Percentiles rank a stretch among this genome's conserved stretches.
Evolutionary conservation across 2,113 vertebrate genomes (phyloP).

Genomic region (Lipophrys pholis): DNA sequence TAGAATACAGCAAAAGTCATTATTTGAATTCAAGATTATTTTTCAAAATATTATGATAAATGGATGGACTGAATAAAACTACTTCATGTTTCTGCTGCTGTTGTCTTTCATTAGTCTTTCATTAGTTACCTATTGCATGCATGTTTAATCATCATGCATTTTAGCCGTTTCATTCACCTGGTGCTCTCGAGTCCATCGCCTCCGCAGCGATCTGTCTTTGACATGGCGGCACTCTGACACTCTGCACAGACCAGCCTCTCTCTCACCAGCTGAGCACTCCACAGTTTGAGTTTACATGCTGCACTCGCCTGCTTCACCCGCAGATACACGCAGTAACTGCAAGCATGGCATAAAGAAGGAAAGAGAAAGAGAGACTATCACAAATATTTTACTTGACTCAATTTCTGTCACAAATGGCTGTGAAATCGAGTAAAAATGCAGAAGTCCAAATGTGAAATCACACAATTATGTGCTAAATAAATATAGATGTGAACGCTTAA

Average conservation of each 20-base stretch:
- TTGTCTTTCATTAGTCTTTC: no score
- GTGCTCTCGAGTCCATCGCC: slow-evolving; percentile 82
- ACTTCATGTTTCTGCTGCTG: no score
- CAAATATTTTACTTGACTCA: neutral
- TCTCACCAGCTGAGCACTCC: slow-evolving; percentile 82
- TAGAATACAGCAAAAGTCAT: neutral
- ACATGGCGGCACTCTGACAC: slow-evolving; percentile 80
- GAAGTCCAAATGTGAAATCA: neutral
- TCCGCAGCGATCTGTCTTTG: slow-evolving; percentile 73
- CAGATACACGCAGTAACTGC: slow-evolving; percentile 87
- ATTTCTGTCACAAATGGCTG: neutral
- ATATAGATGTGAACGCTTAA: neutral
- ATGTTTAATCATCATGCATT: no score
- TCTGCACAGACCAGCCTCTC: slow-evolving; percentile 83
- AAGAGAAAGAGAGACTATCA: neutral
- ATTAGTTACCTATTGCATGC: no score
- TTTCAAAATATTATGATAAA: no score
- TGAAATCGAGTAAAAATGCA: neutral
- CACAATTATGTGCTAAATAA: neutral
- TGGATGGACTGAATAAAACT: no score
- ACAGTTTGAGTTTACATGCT: slow-evolving; percentile 78
- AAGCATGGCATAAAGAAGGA: slow-evolving; percentile 1
- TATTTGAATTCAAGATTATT: no score
- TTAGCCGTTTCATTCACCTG: slow-evolving; percentile 83
- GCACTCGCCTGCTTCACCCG: slow-evolving; percentile 82